Conservation (phyloP, 2,888 invertebrate genomes). For the Bhutanitis thaidina region DNA sequence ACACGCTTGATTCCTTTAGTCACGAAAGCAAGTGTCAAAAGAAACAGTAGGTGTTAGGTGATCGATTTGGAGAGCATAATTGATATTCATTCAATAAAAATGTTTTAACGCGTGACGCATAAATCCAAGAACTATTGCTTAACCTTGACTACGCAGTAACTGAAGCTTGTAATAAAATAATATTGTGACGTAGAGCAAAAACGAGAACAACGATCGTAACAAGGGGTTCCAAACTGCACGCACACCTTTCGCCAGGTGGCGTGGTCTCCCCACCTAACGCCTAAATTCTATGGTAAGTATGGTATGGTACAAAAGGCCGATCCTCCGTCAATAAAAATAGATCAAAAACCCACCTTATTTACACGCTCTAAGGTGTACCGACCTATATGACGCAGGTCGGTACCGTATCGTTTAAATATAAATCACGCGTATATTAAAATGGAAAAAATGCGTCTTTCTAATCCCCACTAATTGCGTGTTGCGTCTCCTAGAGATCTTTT, state of each 20-base stretch:
- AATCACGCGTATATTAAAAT: background rate
- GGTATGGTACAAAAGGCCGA: background rate
- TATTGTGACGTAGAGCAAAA: background rate
- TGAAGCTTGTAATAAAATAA: background rate
- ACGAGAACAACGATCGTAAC: background rate
- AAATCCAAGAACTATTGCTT: too few species aligned
- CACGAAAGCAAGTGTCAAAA: too few species aligned
- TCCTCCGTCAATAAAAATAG: background rate
- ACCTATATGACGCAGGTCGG: background rate
- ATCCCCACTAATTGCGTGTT: background rate
- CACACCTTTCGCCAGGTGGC: constrained; percentile 34
- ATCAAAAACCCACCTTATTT: background rate
- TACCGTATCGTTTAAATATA: background rate
- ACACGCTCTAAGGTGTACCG: background rate
- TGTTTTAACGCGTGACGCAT: too few species aligned
- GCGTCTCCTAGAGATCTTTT: background rate
- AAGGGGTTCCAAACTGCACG: constrained; percentile 7
- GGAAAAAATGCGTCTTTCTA: background rate
- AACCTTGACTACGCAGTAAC: background rate
- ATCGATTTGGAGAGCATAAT: too few species aligned
- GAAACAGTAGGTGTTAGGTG: too few species aligned
- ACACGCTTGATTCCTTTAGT: too few species aligned
- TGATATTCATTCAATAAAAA: too few species aligned
- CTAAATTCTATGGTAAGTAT: constrained; percentile 11
- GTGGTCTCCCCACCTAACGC: constrained; percentile 26